Evolutionary conservation across 2,113 vertebrate genomes (phyloP).

Genomic region (Piprites chloris): DNA sequence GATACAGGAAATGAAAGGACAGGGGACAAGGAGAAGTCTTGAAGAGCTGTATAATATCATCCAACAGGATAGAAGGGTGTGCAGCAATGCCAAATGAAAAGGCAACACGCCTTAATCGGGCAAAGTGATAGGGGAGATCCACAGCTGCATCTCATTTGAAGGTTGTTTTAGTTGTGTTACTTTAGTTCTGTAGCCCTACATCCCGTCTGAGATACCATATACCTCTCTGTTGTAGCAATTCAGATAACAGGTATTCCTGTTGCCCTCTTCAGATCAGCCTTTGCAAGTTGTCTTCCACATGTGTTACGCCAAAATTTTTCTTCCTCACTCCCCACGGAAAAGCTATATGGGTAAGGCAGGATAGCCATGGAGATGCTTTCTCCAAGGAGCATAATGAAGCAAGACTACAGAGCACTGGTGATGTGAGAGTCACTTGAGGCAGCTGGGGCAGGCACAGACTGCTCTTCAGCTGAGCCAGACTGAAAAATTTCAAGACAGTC

Average conservation of each 20-base stretch:
- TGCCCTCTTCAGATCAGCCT: not conserved
- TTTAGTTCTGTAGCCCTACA: not conserved
- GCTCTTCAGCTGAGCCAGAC: not conserved
- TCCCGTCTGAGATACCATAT: not conserved
- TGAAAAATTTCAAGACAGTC: not conserved
- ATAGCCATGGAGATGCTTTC: not conserved
- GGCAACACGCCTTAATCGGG: not conserved
- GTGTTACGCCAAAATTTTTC: not conserved
- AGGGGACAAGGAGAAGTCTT: not conserved
- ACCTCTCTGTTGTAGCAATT: not conserved
- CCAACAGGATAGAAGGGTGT: not conserved
- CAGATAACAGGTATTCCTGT: not conserved
- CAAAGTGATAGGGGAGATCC: not conserved
- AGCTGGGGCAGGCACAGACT: not conserved
- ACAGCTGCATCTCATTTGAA: not conserved
- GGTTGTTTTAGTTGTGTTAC: not conserved
- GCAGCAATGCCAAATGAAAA: not conserved
- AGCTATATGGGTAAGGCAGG: not conserved
- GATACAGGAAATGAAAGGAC: rapidly evolving
- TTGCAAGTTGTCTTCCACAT: not conserved
- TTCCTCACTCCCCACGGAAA: rapidly evolving
- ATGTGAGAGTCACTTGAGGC: not conserved
- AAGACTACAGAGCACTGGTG: not conserved
- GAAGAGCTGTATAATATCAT: rapidly evolving
- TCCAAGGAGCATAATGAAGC: not conserved